Evolutionary conservation across 2,797 vertebrate species (phyloP).

Genomic region (Yasuhikotakia modesta): DNA sequence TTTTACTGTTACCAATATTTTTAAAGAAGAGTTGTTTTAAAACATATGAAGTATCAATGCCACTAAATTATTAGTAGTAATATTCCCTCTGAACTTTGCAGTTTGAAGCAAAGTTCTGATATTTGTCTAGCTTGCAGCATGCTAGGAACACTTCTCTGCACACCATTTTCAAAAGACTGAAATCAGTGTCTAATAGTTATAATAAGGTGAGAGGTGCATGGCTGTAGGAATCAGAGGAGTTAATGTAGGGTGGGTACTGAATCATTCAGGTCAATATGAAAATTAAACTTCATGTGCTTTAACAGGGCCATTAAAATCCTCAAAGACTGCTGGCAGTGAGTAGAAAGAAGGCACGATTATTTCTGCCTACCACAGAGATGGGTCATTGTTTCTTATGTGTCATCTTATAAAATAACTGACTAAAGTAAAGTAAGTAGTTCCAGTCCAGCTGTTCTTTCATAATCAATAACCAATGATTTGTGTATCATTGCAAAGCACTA

Average conservation of each 20-base stretch:
- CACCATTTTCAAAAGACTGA: constrained; percentile 2
- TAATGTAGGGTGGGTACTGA: constrained; percentile 22
- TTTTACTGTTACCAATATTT: too few species aligned
- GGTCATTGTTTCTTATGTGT: constrained; percentile 1
- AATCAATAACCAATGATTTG: too few species aligned
- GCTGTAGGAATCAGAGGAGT: constrained; percentile 25
- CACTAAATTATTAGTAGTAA: too few species aligned
- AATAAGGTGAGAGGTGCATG: constrained; percentile 7
- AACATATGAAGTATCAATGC: too few species aligned
- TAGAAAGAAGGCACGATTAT: constrained; percentile 11
- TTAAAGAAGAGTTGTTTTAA: too few species aligned
- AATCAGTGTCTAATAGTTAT: not conserved
- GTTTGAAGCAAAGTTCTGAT: too few species aligned
- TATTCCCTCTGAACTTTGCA: too few species aligned
- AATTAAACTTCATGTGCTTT: constrained; percentile 42
- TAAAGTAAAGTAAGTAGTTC: too few species aligned
- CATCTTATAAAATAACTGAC: not conserved
- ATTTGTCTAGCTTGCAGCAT: too few species aligned
- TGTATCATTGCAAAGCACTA: too few species aligned
- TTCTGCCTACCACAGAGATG: constrained; percentile 9
- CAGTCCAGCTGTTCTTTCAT: too few species aligned
- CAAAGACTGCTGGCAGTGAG: constrained; percentile 4
- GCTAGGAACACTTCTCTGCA: not conserved
- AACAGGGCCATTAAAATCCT: constrained; percentile 20
- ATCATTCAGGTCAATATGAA: constrained; percentile 24